Conservation (phyloP, 2,888 invertebrate genomes). For the Volucella inanis region DNA sequence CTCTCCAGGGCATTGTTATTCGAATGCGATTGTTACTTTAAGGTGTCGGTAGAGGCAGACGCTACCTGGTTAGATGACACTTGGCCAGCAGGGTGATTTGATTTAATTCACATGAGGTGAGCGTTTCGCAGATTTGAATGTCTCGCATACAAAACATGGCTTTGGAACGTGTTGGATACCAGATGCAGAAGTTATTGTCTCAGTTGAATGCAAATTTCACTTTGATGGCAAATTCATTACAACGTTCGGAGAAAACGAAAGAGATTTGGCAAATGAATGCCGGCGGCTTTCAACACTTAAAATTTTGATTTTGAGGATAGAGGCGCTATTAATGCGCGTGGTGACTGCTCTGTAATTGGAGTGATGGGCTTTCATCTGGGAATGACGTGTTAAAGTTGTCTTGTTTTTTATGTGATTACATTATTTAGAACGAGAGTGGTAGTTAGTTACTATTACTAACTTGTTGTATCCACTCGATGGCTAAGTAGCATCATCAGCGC, state of each 20-base stretch:
- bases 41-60: conserved; percentile 38
- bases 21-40: conserved; percentile 31
- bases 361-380: too few species aligned
- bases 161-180: conserved; percentile 8
- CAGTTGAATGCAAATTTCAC: conserved; percentile 22
- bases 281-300: too few species aligned
- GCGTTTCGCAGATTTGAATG: conserved; percentile 26
- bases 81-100: conserved; percentile 23
- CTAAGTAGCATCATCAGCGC: too few species aligned
- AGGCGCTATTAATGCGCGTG: too few species aligned
- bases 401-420: too few species aligned
- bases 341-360: too few species aligned
- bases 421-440: too few species aligned
- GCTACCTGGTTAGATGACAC: conserved; percentile 28
- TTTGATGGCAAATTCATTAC: conserved; percentile 30
- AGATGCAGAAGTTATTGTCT: conserved; percentile 6
- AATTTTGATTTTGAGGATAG: too few species aligned
- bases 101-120: conserved; percentile 9
- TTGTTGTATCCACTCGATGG: too few species aligned
- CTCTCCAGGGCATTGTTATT: conserved; percentile 4
- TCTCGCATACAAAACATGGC: conserved; percentile 27
- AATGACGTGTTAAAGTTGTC: too few species aligned
- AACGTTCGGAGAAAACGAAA: conserved; percentile 6
- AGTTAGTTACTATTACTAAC: too few species aligned
- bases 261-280: not conserved